phyloP scores from a whole-genome alignment of 2,113 vertebrate species.

The Sapajus apella region DNA sequence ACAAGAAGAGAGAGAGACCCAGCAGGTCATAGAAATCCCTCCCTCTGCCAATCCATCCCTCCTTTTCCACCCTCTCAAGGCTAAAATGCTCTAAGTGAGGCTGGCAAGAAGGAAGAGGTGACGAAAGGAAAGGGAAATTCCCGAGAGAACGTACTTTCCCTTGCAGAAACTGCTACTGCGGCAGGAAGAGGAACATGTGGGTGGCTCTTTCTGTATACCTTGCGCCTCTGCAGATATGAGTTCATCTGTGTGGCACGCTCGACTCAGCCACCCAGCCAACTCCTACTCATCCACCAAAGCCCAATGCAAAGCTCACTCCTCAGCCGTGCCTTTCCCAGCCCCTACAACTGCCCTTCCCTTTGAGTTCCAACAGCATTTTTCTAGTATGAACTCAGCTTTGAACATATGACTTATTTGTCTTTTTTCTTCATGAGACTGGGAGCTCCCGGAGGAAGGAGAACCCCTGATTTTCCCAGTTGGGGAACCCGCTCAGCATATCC shows the following conservation, averaged over 20 bases:
- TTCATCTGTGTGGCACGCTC: neutral
- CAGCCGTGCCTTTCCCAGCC: neutral
- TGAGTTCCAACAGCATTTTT: neutral
- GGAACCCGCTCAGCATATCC: neutral
- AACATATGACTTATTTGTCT: neutral
- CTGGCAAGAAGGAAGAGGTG: neutral
- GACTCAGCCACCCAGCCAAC: neutral
- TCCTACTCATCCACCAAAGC: neutral
- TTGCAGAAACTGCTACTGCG: neutral
- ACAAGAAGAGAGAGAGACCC: neutral
- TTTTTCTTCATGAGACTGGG: neutral
- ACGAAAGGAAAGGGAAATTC: neutral
- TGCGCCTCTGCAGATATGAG: neutral
- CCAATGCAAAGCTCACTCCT: neutral
- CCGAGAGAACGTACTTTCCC: neutral
- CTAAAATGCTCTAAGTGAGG: neutral
- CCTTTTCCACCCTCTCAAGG: neutral
- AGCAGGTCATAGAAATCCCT: neutral
- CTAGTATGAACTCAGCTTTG: neutral
- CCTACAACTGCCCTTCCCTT: neutral
- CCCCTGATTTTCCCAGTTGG: neutral
- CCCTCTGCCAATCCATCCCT: neutral
- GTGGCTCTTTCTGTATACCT: neutral
- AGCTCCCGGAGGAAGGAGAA: neutral
- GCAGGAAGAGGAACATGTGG: neutral